A percentile compares a stretch with the other conserved stretches of the same genome.
These are phyloP conservation scores for Caerostris extrusa DNA, from an alignment of 1,140 invertebrate species.

Conservation along the genomic window DNA sequence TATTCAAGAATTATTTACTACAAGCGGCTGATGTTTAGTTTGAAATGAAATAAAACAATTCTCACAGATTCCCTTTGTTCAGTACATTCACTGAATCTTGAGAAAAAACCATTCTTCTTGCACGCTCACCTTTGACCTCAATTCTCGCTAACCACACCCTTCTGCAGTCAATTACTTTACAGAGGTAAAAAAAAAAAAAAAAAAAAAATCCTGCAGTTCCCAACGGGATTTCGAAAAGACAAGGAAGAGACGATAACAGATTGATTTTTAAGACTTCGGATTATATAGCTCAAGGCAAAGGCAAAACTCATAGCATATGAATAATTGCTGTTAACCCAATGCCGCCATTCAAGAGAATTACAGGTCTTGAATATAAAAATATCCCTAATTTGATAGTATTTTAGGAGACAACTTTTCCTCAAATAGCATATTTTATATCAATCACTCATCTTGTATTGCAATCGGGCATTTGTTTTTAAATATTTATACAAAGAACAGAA, in stretches of 20 bases:
- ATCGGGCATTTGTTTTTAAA: no score
- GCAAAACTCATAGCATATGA: background rate
- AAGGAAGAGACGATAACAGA: slow-evolving; percentile 43
- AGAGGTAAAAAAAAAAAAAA: background rate
- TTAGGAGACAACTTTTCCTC: no score
- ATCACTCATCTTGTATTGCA: no score
- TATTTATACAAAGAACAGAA: no score
- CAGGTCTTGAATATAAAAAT: background rate
- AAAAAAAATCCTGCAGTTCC: background rate
- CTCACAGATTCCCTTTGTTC: background rate
- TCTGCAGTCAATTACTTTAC: slow-evolving; percentile 48
- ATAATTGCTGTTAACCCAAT: background rate
- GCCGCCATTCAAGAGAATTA: background rate
- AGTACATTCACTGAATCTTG: background rate
- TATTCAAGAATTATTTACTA: no score
- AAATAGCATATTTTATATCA: no score
- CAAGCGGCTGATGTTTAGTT: background rate
- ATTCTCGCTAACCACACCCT: slow-evolving; percentile 45
- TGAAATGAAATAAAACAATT: background rate
- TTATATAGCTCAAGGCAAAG: background rate
- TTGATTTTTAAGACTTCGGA: slow-evolving; percentile 32
- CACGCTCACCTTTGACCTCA: slow-evolving; percentile 28
- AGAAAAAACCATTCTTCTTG: slow-evolving; percentile 23
- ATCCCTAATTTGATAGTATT: background rate
- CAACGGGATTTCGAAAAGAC: slow-evolving; percentile 18